Conservation (phyloP, 2,113 vertebrate genomes). For the Corynorhinus townsendii region DNA sequence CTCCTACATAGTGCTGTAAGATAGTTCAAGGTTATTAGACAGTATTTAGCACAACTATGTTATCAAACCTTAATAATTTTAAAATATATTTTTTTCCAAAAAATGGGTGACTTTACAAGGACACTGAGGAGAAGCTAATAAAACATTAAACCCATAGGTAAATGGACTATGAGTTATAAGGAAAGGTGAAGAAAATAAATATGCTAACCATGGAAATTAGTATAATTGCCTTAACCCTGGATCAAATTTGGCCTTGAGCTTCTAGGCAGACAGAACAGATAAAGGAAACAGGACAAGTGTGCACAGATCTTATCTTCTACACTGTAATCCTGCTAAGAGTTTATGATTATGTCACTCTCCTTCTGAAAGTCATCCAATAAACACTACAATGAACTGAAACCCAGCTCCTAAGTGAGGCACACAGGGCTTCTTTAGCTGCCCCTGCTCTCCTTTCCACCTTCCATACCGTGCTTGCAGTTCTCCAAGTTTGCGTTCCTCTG, state of each 20-base stretch:
- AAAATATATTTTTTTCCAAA: not conserved
- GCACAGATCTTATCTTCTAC: not conserved
- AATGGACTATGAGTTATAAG: not conserved
- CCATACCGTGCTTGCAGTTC: not conserved
- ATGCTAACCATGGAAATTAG: not conserved
- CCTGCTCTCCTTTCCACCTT: not conserved
- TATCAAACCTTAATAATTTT: constrained; percentile 21
- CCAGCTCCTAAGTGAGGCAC: not conserved
- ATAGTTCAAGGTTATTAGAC: constrained; percentile 50
- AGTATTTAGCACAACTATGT: not conserved
- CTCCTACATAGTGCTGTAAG: constrained; percentile 94
- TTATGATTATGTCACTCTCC: not conserved
- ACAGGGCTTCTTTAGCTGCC: not conserved
- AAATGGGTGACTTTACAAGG: not conserved
- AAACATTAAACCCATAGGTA: not conserved
- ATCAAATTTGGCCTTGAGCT: not conserved
- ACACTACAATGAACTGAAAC: not conserved
- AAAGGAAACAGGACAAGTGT: not conserved
- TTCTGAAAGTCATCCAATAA: not conserved
- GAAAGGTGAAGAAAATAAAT: not conserved
- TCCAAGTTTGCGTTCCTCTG: not conserved
- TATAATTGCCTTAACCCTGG: not conserved
- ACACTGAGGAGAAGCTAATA: not conserved
- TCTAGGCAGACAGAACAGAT: not conserved
- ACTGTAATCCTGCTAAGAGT: not conserved